phyloP scores from a whole-genome alignment of 2,113 vertebrate species.

The Cochlearius cochlearius region DNA sequence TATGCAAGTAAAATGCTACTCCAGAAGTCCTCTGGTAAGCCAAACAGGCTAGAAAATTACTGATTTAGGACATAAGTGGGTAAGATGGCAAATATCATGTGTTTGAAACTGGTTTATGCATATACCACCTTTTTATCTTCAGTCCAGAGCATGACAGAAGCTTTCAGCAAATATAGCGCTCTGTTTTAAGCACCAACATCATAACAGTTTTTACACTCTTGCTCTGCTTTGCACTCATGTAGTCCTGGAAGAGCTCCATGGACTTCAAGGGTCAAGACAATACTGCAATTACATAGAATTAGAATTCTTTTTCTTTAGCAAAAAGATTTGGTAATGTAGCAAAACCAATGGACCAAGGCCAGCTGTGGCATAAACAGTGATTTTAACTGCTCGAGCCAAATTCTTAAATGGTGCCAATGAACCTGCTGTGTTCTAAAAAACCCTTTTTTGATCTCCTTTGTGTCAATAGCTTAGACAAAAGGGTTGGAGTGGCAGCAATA shows the following conservation, averaged over 20 bases:
- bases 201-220: background rate
- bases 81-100: background rate
- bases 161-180: background rate
- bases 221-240: background rate
- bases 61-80: background rate
- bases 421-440: background rate
- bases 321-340: background rate
- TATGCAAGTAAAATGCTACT: background rate
- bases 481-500: background rate
- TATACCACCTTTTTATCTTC: background rate
- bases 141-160: background rate
- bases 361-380: background rate
- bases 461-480: background rate
- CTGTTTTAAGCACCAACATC: background rate
- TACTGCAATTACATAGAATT: background rate
- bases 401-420: background rate
- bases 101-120: background rate
- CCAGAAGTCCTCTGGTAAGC: background rate
- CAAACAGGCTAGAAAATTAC: background rate
- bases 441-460: background rate
- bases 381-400: background rate
- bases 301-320: slow-evolving; percentile 10
- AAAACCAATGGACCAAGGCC: background rate
- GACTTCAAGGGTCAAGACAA: background rate
- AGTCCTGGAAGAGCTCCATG: background rate